Base-by-base conservation (phyloP, 2,113 vertebrate genomes). In the Ochotona curzoniae region DNA sequence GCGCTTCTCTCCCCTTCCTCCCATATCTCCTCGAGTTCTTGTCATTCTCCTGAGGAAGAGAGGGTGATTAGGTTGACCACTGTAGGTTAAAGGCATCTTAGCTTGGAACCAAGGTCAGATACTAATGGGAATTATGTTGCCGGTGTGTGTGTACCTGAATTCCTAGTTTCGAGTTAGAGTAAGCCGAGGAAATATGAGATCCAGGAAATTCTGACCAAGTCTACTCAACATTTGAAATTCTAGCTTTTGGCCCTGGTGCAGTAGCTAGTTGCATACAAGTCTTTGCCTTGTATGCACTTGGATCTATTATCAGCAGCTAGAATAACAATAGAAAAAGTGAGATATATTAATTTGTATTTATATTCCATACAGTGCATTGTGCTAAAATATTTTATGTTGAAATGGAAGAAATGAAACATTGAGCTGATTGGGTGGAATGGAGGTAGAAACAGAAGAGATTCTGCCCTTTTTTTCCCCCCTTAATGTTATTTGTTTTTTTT, bases 371-470 rank as follows among this genome's bases (percentile, higher is more conserved):
- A 8, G 57, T 71, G 91, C 74, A 60, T 30, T 87, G 20, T 73
- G 23, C 15, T 85, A 81, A 93, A 87, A 44, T 84, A 85, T 73
- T 63, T 82, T 76, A 17, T 80, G 11, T 83, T 93, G 87, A 25
- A 78, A 90, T 25, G 38, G n/a, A 75, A 57, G 54, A 90, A 84
- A 61, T 25, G 60, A 25, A 38, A 12, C 7, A 3, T 49, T 87
- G 63, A 13, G 9, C 61, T 87, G 11, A 44, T 49, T 28, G 78
- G 78, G 60, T 14, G 79, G 73, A 83, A 10, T 67, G 32, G 61
- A 91, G 64, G 8, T 26, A 44, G 38, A 44, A 44, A 44, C n/a
- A 30, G 51, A 75, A 23, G 63, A 88, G n/a, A 35, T 47, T 44
- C 20, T 63, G 0, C 32, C 32, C 69, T 89, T 87, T 35, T 8